Evolutionary conservation across 2,888 invertebrate genomes (phyloP), one percentile per base, ranked within the genome.

Genomic region (Eupithecia abbreviata): DNA sequence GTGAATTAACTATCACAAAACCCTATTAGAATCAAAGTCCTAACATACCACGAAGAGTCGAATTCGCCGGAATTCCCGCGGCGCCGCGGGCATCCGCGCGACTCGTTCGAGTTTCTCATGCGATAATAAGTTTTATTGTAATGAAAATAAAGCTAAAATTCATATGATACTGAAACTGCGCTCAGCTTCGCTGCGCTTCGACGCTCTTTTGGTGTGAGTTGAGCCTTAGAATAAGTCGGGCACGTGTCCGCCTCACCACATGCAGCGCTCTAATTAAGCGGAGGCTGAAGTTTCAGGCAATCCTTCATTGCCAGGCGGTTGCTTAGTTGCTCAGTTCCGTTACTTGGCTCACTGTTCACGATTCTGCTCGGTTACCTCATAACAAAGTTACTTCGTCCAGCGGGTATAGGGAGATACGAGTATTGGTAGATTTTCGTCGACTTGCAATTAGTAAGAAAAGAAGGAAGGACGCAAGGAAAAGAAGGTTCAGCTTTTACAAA

Each of bases 231-330:
- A 10, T 10, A 62, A 62, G 62, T 62, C 30, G 62, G 62, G 4
- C 62, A 10, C 62, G 62, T 30, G 62, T 62, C 58, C 18, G 58
- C 18, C 62, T 30, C 18, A 10, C 58, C 62, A 62, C 62, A 62
- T 62, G 62, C 62, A 62, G 69, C 12, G 45, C 7, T 18, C n/a
- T 43, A 68, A 43, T 43, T 45, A 68, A 68, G 10, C 10, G 45
- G 13, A 7, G 12, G 69, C 47, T 15, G 42, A 81, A 80, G 73
- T 80, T 81, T 71, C 72, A 68, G 70, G 67, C 77, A 65, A 81
- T 82, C 77, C 79, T 72, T 82, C 83, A 81, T 77, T 74, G 74
- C 74, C 82, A 80, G 71, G 65, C 77, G 69, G 66, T 47, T 68
- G 72, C 67, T 67, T 47, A 71, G 75, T 75, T 75, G 51, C 58